Evolutionary conservation across 2,888 invertebrate genomes (phyloP).

Genomic region (Melinaea menophilus): DNA sequence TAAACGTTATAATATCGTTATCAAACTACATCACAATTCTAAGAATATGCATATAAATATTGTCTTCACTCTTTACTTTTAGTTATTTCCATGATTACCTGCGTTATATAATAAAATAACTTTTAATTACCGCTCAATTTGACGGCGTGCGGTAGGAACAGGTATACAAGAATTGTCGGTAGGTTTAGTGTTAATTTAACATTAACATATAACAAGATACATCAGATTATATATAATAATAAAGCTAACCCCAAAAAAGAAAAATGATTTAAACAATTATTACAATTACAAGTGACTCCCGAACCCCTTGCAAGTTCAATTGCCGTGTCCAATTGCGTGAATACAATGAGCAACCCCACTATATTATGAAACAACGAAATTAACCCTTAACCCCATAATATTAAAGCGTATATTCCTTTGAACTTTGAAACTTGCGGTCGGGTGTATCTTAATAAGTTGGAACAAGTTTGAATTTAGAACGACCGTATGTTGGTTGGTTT

Average conservation of each 20-base stretch:
- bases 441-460: neutral
- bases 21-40: too few species aligned
- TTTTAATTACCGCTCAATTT: too few species aligned
- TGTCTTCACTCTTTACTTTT: too few species aligned
- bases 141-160: too few species aligned
- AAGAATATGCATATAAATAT: too few species aligned
- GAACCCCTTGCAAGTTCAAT: slow-evolving; percentile 29
- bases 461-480: slow-evolving; percentile 6
- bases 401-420: slow-evolving; percentile 54
- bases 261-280: slow-evolving; percentile 29
- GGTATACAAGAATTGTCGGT: too few species aligned
- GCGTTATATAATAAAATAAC: too few species aligned
- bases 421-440: slow-evolving; percentile 29
- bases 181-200: too few species aligned
- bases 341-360: slow-evolving; percentile 39
- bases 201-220: neutral
- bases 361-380: slow-evolving; percentile 43
- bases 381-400: slow-evolving; percentile 47
- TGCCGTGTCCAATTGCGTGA: slow-evolving; percentile 39
- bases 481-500: neutral
- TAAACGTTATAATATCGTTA: too few species aligned
- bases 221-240: neutral
- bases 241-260: neutral
- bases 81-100: too few species aligned
- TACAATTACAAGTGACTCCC: slow-evolving; percentile 19